Base-by-base conservation (phyloP, 2,888 invertebrate species). In the Eristalinus aeneus region DNA sequence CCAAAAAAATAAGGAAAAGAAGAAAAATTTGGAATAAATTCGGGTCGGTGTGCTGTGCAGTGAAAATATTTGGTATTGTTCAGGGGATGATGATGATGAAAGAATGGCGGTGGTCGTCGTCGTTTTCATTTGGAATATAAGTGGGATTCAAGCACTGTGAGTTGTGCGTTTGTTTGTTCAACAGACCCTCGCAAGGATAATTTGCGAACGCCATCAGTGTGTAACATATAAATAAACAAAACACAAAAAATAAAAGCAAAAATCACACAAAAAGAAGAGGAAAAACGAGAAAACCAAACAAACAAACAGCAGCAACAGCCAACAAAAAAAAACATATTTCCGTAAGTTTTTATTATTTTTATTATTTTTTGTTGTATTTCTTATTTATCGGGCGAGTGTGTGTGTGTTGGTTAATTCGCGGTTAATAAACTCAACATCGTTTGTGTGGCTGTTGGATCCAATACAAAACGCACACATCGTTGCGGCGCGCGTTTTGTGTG, bases 361-460 rank as follows among this genome's bases (percentile, higher is more conserved):
- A n/a, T n/a, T n/a, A n/a, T 63, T 10, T 74, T 54, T 69, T 39
- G 71, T 73, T 68, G 46, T 46, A 46, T 46, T 46, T 16, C 46
- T 46, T 46, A 46, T 46, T 46, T 46, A 46, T 46, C 46, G 46
- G 8, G 16, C 8, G 16, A 16, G 46, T 39, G 39, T 12, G n/a
- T 39, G 39, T 82, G 86, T 82, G 86, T 86, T 82, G 71, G 85
- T 85, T 81, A 86, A 82, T 86, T 86, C 86, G 86, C 86, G 86
- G 86, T 86, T 86, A 86, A 86, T 86, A 82, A 86, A 86, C 86
- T 86, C 86, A 86, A 82, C 86, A 75, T 79, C 60, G 67, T 68
- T 27, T 53, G 36, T 36, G 63, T 46, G 61, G 74, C 20, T 63
- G 56, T 56, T 11, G 22, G 46, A 16, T 46, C 46, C 34, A 34